phyloP scores from a whole-genome alignment of 2,797 vertebrate species.

The Oryzias sinensis region DNA sequence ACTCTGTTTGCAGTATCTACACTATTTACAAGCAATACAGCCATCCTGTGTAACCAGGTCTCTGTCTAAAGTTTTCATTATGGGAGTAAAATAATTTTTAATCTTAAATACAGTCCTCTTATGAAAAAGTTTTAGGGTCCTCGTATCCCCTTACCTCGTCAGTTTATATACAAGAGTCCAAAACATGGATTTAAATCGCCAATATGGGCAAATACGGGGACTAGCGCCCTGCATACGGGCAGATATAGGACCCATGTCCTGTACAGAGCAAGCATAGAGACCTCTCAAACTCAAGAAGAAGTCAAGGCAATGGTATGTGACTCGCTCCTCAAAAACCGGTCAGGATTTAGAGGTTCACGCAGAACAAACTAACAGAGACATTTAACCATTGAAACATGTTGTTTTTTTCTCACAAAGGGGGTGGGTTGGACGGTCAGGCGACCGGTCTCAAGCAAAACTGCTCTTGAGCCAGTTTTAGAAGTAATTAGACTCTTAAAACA shows the following conservation, averaged over 20 bases:
- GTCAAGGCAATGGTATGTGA: constrained; percentile 97
- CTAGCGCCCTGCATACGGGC: constrained; percentile 78
- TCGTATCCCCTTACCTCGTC: constrained; percentile 88
- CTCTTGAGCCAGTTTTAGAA: constrained; percentile 72
- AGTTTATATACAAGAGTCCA: constrained; percentile 98
- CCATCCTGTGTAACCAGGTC: constrained; percentile 79
- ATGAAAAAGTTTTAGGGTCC: constrained; percentile 97
- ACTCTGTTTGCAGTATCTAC: constrained; percentile 96
- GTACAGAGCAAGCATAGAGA: constrained; percentile 90
- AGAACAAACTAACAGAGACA: constrained; percentile 83
- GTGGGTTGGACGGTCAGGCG: constrained; percentile 35
- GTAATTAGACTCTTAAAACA: constrained; percentile 75
- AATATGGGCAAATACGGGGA: constrained; percentile 84
- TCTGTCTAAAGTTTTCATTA: constrained; percentile 77
- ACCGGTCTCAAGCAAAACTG: constrained; percentile 65
- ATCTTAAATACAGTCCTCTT: constrained; percentile 99
- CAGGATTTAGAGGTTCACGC: constrained; percentile 84
- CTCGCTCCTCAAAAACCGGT: constrained; percentile 85
- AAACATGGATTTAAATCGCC: constrained; percentile 93
- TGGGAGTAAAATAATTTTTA: constrained; percentile 99
- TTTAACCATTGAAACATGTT: constrained; percentile 79
- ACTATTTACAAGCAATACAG: constrained; percentile 99
- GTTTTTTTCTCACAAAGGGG: constrained; percentile 72
- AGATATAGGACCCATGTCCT: constrained; percentile 83
- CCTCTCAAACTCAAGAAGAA: constrained; percentile 88